Percentiles rank a stretch among this genome's conserved stretches.
Evolutionary conservation across 2,113 vertebrate species (phyloP).

Genomic region (Mustela nigripes): DNA sequence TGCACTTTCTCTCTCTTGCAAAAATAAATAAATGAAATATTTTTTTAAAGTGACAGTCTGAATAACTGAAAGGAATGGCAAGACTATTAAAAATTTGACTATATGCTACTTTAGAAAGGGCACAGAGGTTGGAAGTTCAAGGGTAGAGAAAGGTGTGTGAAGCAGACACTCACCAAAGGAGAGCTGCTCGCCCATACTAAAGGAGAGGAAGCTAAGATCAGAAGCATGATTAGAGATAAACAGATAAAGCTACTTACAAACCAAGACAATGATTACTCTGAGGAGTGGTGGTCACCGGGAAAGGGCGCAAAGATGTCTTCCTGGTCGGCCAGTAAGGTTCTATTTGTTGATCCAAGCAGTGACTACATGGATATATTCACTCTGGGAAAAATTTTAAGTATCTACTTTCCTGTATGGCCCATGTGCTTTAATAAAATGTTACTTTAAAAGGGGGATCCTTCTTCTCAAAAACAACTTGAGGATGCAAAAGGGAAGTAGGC

Average conservation of each 20-base stretch:
- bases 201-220: neutral
- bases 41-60: neutral
- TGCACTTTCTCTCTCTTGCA: too few relatives aligned
- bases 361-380: neutral
- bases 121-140: neutral
- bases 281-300: neutral
- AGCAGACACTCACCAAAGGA: neutral
- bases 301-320: neutral
- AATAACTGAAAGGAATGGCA: neutral
- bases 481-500: neutral
- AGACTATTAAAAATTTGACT: slow-evolving; percentile 1
- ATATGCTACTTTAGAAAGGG: neutral
- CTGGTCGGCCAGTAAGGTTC: neutral
- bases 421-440: neutral
- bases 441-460: neutral
- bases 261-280: neutral
- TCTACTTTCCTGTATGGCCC: neutral
- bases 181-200: neutral
- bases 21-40: neutral
- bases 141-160: neutral
- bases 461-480: neutral
- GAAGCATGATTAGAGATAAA: neutral
- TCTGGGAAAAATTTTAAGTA: neutral
- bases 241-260: neutral
- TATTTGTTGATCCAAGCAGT: neutral